These are phyloP conservation scores for Sminthurides aquaticus DNA, from an alignment of 2,888 invertebrate genomes.

Conservation along the genomic window DNA sequence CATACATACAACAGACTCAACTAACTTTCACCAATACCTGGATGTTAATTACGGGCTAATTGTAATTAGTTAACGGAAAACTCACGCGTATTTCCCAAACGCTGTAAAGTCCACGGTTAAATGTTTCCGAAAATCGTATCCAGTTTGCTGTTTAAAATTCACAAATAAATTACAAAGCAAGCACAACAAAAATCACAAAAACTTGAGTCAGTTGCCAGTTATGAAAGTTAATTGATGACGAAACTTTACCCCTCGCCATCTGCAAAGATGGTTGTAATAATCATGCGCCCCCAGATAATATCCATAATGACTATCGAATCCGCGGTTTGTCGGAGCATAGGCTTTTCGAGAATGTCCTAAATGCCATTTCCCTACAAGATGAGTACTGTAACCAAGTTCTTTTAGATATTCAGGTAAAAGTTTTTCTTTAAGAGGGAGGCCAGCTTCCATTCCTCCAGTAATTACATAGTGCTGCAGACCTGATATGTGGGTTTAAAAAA, in stretches of 20 bases:
- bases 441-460: conserved; percentile 60
- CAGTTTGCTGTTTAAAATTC: conserved; percentile 45
- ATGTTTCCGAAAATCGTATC: conserved; percentile 59
- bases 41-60: no score
- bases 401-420: conserved; percentile 63
- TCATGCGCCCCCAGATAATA: conserved; percentile 69
- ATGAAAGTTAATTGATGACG: no score
- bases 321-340: conserved; percentile 65
- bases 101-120: conserved; percentile 53
- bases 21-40: no score
- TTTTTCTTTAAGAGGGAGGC: conserved; percentile 60
- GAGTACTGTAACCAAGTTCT: conserved; percentile 64
- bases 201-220: no score
- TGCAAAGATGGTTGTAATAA: conserved; percentile 59
- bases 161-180: no score
- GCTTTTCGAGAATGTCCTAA: conserved; percentile 67
- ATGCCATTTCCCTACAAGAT: conserved; percentile 82
- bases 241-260: conserved; percentile 31
- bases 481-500: conserved; percentile 43
- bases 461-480: conserved; percentile 68
- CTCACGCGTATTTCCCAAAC: conserved; percentile 54
- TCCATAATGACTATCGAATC: conserved; percentile 73
- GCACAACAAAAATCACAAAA: no score
- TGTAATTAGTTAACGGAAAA: background rate
- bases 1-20: no score